Base-by-base conservation (phyloP, 2,113 vertebrate species). In the Phalacrocorax aristotelis region DNA sequence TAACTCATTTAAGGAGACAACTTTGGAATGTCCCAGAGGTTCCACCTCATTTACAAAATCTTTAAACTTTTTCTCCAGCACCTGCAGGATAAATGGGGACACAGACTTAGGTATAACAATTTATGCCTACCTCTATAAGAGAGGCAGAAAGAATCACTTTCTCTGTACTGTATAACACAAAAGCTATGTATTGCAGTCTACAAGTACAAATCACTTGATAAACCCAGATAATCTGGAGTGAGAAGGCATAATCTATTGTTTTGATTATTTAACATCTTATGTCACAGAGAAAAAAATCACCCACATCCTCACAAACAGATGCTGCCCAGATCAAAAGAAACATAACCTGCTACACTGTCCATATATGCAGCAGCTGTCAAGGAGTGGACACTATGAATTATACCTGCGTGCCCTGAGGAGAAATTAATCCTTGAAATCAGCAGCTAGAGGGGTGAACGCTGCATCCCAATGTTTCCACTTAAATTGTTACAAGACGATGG, bases 61-160 rank as follows among this genome's bases (percentile, higher is more conserved):
- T 89, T 98, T 97, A 97, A 99, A 98, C 93, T 98, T 98, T 94
- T 99, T 98, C 98, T 99, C 98, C 52, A 99, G 97, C 29, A 98
- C 97, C 99, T 99, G 96, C 6, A 27, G 85, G 84, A 89, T 42
- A 76, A 93, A 71, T 15, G 4, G 21, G 8, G 23, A 84, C 34
- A 57, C 15, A 70, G 15, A 66, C 4, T 70, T 36, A 77, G 23
- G 27, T 29, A 32, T 2, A 77, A 86, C 8, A 52, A 65, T 58
- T 72, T 83, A 65, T 74, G n/a, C 22, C 32, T 55, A 21, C 15
- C 12, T 82, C 34, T 42, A 4, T 55, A 25, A 74, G 15, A 69
- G 26, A 74, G 27, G 54, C 19, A 86, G 32, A 62, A 87, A 17
- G 38, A 72, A 76, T 51, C 4, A 15, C 20, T 82, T 81, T 83